Evolutionary conservation across 2,113 vertebrate species (phyloP).

Genomic region (Dunckerocampus dactyliophorus): DNA sequence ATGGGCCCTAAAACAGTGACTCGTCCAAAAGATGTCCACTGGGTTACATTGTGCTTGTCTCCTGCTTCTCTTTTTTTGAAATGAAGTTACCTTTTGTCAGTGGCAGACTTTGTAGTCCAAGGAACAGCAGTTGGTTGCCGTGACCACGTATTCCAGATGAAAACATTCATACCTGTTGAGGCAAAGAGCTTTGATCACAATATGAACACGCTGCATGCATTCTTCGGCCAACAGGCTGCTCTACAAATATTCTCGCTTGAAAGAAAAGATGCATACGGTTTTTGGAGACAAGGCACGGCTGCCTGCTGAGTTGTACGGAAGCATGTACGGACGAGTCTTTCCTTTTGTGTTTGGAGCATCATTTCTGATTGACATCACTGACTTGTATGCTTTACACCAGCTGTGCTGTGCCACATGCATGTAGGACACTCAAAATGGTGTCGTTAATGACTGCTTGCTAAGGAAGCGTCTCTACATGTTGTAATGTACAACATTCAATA

Average conservation of each 20-base stretch:
- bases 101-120: neutral
- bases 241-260: conserved; percentile 1
- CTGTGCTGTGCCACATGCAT: neutral
- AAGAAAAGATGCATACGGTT: conserved; percentile 8
- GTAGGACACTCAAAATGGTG: neutral
- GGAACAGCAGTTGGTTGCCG: neutral
- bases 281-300: conserved; percentile 13
- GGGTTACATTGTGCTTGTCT: too few species aligned
- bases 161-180: neutral
- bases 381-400: neutral
- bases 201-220: neutral
- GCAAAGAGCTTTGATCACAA: neutral
- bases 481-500: too few species aligned
- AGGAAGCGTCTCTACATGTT: too few species aligned
- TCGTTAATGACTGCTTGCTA: too few species aligned
- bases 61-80: too few species aligned
- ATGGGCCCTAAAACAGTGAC: too few species aligned
- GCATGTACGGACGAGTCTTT: neutral
- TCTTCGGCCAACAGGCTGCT: neutral
- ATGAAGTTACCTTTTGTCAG: neutral
- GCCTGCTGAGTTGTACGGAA: conserved; percentile 16
- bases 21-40: too few species aligned
- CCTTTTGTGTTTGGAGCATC: neutral
- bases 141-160: neutral
- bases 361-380: neutral